Evolutionary conservation across 2,797 vertebrate species (phyloP), one percentile per base, ranked within the genome.

Genomic region (Sebastes alutus): DNA sequence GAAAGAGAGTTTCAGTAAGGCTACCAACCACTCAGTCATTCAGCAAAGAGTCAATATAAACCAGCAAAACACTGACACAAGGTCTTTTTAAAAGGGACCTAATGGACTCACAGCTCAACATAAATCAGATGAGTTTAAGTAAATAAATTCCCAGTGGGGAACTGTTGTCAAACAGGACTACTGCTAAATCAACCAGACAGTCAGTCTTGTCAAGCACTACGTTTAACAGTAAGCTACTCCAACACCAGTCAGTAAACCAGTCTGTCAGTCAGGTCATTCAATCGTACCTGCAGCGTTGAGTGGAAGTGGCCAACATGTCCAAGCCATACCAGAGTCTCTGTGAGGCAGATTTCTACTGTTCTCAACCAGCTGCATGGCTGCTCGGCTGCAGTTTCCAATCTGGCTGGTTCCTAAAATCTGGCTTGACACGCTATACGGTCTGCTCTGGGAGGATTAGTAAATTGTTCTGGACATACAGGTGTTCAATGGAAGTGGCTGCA

Each of bases 231-330:
- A 68, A 76, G 13, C 6, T 13, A 25, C 20, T 61, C 32, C 29
- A 64, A 68, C 38, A 38, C 12, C 46, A 58, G 38, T 42, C 10
- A 8, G 33, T 38, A 68, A 25, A 52, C 12, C 46, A 58, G 38
- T 42, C 10, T 16, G 33, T 38, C 29, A 38, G 63, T 35, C 30
- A 73, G 35, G 35, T 67, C 25, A 18, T 46, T 69, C 52, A 56
- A 25, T 76, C 86, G 78, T 92, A 90, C 89, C 88, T 92, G 83
- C 85, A 79, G 61, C 33, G 0, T 6, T 12, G 56, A 88, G 78
- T 63, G 79, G 23, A 80, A 80, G 82, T 59, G 72, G 76, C 86
- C 88, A 92, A 78, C 87, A 91, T 49, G 79, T 73, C 87, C 88
- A 93, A 72, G 75, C 73, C 79, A 85, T 72, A 64, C 68, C 46